A percentile compares a stretch with the other conserved stretches of the same genome.
These are phyloP conservation scores for Antigone vipio DNA, from an alignment of 2,113 vertebrate species.

Conservation along the genomic window DNA sequence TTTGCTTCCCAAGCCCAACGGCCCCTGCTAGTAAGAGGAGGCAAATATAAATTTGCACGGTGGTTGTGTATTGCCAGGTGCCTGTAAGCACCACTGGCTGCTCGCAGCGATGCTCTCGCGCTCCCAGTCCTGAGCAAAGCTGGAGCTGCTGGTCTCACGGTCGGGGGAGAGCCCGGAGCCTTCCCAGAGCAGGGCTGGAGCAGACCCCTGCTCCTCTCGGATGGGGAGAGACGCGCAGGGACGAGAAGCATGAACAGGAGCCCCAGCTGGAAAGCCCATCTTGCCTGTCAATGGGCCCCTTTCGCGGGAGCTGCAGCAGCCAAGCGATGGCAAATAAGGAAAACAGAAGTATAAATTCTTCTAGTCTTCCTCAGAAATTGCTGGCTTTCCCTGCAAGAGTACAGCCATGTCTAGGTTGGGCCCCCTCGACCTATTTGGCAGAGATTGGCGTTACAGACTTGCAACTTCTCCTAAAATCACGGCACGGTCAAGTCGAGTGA, in stretches of 20 bases:
- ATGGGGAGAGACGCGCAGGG: rapidly evolving
- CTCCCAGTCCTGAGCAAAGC: not conserved
- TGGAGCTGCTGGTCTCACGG: not conserved
- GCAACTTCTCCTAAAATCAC: not conserved
- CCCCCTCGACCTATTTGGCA: not conserved
- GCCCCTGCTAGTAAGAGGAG: not conserved
- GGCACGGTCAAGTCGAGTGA: not conserved
- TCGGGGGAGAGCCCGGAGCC: not conserved
- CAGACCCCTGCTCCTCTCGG: not conserved
- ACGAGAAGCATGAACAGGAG: not conserved
- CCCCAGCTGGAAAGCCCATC: slow-evolving; percentile 12
- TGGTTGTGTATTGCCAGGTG: not conserved
- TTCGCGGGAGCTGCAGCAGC: not conserved
- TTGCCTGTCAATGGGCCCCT: not conserved
- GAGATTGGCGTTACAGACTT: not conserved
- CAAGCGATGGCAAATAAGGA: slow-evolving; percentile 2
- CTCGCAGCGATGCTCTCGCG: rapidly evolving
- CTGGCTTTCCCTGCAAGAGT: not conserved
- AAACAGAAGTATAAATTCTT: slow-evolving; percentile 25
- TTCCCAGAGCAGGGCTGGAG: not conserved
- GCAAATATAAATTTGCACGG: not conserved
- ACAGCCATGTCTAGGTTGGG: rapidly evolving
- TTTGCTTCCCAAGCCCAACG: not conserved
- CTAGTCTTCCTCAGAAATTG: not conserved
- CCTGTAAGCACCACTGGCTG: not conserved